A percentile compares a stretch with the other conserved stretches of the same genome.
These are phyloP conservation scores for Pteruthius melanotis DNA, from an alignment of 2,113 vertebrate species.

Conservation along the genomic window DNA sequence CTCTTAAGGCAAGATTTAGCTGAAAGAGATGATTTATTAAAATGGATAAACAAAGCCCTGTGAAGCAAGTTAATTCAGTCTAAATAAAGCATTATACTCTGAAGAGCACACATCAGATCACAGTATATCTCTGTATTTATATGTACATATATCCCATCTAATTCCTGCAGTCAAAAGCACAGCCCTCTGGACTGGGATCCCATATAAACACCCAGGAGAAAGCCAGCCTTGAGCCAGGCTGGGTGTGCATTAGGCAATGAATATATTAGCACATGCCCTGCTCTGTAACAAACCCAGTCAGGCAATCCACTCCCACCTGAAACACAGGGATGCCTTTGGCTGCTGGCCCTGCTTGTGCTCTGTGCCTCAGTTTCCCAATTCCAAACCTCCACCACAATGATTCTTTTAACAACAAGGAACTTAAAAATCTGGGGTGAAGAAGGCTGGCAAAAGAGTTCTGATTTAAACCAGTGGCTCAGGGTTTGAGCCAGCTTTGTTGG, in stretches of 20 bases:
- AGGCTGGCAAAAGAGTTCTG: neutral
- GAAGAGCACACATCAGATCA: neutral
- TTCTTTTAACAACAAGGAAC: neutral
- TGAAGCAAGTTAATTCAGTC: constrained; percentile 26
- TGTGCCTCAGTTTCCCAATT: neutral
- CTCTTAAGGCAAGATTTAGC: constrained; percentile 33
- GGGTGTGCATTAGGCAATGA: neutral
- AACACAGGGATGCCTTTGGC: rapidly evolving
- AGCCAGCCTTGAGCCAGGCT: neutral
- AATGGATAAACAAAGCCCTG: constrained; percentile 53
- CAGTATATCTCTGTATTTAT: neutral
- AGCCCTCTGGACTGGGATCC: neutral
- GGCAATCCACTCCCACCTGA: neutral
- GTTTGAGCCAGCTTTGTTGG: neutral
- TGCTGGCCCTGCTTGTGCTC: neutral
- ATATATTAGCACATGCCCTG: neutral
- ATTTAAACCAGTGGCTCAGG: neutral
- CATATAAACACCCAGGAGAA: neutral
- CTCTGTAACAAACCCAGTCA: neutral
- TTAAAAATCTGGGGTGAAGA: neutral
- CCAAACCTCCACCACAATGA: neutral
- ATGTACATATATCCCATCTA: neutral
- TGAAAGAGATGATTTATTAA: constrained; percentile 55
- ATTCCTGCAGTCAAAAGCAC: neutral
- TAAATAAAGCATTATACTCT: constrained; percentile 51